phyloP scores from a whole-genome alignment of 2,888 invertebrate species.

The Ethmia dodecea region DNA sequence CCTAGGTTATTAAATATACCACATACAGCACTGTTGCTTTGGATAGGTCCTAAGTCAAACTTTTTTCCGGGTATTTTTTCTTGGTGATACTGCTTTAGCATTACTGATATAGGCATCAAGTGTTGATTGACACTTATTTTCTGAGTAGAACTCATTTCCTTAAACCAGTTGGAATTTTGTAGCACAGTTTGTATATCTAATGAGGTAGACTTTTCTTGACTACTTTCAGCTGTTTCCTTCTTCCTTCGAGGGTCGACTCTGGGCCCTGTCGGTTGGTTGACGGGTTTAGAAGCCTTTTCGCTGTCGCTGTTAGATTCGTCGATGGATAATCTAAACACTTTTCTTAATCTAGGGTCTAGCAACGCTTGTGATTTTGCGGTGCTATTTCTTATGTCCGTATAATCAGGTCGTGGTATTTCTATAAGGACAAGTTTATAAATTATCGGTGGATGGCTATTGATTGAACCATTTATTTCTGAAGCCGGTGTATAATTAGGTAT shows the following conservation, averaged over 20 bases:
- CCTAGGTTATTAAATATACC: conserved; percentile 81
- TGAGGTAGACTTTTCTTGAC: conserved; percentile 50
- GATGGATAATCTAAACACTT: conserved; percentile 83
- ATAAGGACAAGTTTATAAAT: conserved; percentile 79
- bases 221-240: conserved; percentile 53
- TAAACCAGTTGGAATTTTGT: conserved; percentile 84
- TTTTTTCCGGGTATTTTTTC: conserved; percentile 73
- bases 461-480: conserved; percentile 90
- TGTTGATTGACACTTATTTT: conserved; percentile 85
- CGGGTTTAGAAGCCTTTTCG: conserved; percentile 54
- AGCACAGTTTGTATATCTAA: conserved; percentile 79
- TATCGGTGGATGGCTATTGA: conserved; percentile 86
- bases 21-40: conserved; percentile 70
- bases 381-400: conserved; percentile 83
- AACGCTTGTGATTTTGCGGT: conserved; percentile 84
- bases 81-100: conserved; percentile 79
- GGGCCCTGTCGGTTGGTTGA: conserved; percentile 47
- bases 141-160: conserved; percentile 83
- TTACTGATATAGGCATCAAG: conserved; percentile 78
- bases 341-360: conserved; percentile 85
- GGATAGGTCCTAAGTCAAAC: conserved; percentile 72
- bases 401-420: conserved; percentile 85
- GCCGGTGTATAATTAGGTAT: conserved; percentile 90
- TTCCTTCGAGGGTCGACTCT: conserved; percentile 67
- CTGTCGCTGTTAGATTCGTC: conserved; percentile 81